Percentiles rank a stretch among this genome's conserved stretches.
Conservation (phyloP, 2,888 invertebrate genomes). For the Glyphotaelius pellucidus region DNA sequence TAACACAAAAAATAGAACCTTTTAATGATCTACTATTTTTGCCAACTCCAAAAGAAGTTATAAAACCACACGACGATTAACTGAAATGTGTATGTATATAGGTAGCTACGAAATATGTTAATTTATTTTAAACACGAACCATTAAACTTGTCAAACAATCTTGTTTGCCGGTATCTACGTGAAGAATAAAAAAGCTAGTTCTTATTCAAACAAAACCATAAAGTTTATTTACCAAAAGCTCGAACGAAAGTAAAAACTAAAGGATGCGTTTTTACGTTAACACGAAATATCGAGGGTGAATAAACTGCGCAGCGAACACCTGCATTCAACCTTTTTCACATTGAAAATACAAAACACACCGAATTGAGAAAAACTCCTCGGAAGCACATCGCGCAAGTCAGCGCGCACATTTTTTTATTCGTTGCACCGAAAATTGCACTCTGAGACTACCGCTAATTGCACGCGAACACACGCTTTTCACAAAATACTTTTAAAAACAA, state of each 20-base stretch:
- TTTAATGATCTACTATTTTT: background rate
- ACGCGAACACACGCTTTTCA: background rate
- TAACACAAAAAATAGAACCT: no score
- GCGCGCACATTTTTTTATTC: slow-evolving; percentile 17
- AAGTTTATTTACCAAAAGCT: background rate
- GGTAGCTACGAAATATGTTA: background rate
- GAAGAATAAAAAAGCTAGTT: background rate
- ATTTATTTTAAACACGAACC: background rate
- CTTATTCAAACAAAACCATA: background rate
- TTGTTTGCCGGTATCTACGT: background rate
- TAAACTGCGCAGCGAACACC: slow-evolving; percentile 22
- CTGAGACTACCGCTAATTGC: background rate
- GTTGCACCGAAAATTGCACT: slow-evolving; percentile 22
- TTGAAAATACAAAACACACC: slow-evolving; percentile 35
- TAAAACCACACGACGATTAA: background rate
- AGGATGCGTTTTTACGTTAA: slow-evolving; percentile 15
- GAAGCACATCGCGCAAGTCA: slow-evolving; percentile 12
- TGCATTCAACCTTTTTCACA: slow-evolving; percentile 27
- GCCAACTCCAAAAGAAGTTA: background rate
- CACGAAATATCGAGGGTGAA: slow-evolving; percentile 32
- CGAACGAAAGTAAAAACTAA: background rate
- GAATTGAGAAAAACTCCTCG: slow-evolving; percentile 15
- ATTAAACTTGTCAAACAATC: background rate
- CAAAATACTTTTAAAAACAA: background rate
- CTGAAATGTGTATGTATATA: background rate